Evolutionary conservation across 2,113 vertebrate species (phyloP).

Genomic region (Syngnathus floridae): DNA sequence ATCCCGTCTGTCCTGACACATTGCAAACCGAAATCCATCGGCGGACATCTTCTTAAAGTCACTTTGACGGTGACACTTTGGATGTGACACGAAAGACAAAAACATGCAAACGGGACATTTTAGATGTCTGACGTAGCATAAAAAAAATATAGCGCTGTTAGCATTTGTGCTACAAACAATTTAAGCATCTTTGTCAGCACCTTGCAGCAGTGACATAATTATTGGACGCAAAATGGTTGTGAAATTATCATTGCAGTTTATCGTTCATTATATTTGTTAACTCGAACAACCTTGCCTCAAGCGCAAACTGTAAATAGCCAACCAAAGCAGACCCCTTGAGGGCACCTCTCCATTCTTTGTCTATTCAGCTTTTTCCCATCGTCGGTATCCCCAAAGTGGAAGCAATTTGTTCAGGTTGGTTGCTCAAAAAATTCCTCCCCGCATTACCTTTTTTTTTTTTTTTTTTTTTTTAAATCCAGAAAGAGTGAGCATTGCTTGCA

Average conservation of each 20-base stretch:
- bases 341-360: not conserved
- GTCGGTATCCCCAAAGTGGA: not conserved
- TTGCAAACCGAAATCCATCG: constrained; percentile 14
- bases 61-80: constrained; percentile 34
- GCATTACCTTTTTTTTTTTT: not conserved
- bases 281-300: no score
- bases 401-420: not conserved
- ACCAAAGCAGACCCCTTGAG: not conserved
- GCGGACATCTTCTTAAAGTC: constrained; percentile 16
- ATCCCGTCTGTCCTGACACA: constrained; percentile 2
- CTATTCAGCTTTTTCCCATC: not conserved
- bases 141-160: constrained; percentile 1
- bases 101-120: constrained; percentile 31
- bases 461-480: constrained; percentile 20
- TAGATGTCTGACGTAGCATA: constrained; percentile 21
- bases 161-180: not conserved
- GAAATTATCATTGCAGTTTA: no score
- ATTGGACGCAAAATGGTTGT: not conserved
- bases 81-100: constrained; percentile 17
- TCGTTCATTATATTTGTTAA: no score
- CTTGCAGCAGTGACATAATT: not conserved
- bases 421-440: constrained; percentile 2
- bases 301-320: not conserved
- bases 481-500: constrained; percentile 36
- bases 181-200: not conserved